A percentile compares a stretch with the other conserved stretches of the same genome.
These are phyloP conservation scores for Cephalopterus ornatus DNA, from an alignment of 2,113 vertebrate species.

Conservation along the genomic window DNA sequence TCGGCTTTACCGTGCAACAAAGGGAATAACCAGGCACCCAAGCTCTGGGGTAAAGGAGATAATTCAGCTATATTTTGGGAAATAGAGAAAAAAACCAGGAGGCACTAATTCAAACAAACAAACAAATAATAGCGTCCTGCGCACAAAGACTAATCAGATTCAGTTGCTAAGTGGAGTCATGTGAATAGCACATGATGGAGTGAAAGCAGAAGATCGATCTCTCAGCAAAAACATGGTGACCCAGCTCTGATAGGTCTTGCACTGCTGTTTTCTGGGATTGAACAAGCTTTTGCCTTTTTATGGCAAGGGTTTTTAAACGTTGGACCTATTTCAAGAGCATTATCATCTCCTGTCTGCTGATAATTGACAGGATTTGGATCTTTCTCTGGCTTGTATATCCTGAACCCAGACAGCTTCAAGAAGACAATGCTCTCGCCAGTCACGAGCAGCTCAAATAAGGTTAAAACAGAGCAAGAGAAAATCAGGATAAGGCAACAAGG, in stretches of 20 bases:
- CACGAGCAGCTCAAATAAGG: not conserved
- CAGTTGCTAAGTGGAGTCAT: not conserved
- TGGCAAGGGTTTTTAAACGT: not conserved
- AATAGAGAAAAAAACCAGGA: not conserved
- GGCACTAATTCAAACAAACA: not conserved
- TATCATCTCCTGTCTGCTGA: not conserved
- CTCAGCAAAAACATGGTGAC: not conserved
- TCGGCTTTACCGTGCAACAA: rapidly evolving
- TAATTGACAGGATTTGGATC: slow-evolving; percentile 30
- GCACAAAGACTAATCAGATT: not conserved
- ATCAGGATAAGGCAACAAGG: not conserved
- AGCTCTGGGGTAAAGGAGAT: not conserved
- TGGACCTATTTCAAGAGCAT: not conserved
- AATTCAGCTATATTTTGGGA: not conserved
- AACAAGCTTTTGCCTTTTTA: slow-evolving; percentile 5
- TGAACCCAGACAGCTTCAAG: not conserved
- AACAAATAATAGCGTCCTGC: not conserved
- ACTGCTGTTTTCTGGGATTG: not conserved
- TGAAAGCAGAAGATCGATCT: not conserved
- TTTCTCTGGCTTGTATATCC: not conserved
- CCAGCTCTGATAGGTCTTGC: not conserved
- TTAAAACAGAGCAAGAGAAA: not conserved
- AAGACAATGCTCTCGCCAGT: not conserved
- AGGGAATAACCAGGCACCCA: not conserved
- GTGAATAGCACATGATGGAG: slow-evolving; percentile 13